Percentiles rank a stretch among this genome's conserved stretches.
phyloP scores from a whole-genome alignment of 92 coral and sea anemone species.

The Parazoanthus swiftii region DNA sequence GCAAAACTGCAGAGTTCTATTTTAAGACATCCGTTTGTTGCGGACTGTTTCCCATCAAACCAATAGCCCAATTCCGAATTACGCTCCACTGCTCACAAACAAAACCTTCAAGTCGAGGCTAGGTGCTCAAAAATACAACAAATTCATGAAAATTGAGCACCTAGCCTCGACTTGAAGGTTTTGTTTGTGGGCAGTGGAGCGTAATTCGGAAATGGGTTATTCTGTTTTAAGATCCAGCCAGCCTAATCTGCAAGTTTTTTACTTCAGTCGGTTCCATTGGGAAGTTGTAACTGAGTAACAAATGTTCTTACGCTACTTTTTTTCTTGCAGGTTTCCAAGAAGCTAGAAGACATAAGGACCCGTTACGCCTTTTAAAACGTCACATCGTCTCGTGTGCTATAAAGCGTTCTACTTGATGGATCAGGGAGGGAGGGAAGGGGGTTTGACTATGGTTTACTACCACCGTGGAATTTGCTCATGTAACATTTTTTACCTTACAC shows the following conservation, averaged over 20 bases:
- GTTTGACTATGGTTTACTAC: not conserved
- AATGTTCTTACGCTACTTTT: not conserved
- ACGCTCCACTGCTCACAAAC: no score
- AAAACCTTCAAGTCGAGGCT: no score
- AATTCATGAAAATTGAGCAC: no score
- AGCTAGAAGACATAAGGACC: constrained; percentile 92
- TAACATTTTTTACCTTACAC: not conserved
- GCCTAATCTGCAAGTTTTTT: not conserved
- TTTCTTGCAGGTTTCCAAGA: constrained; percentile 83
- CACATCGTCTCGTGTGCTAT: not conserved
- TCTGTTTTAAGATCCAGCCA: not conserved
- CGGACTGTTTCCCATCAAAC: no score
- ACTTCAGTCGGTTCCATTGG: not conserved
- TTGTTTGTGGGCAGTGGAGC: no score
- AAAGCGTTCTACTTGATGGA: not conserved
- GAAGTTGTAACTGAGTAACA: no score
- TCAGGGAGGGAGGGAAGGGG: not conserved
- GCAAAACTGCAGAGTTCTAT: no score
- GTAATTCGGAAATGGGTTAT: not conserved
- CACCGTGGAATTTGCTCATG: not conserved
- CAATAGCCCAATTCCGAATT: no score
- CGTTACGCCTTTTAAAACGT: constrained; percentile 84
- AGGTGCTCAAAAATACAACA: no score
- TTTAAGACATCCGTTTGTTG: no score
- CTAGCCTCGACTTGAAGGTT: no score